These are phyloP conservation scores for Drosophila mayaguana DNA, from an alignment of 2,888 invertebrate genomes.

Conservation along the genomic window DNA sequence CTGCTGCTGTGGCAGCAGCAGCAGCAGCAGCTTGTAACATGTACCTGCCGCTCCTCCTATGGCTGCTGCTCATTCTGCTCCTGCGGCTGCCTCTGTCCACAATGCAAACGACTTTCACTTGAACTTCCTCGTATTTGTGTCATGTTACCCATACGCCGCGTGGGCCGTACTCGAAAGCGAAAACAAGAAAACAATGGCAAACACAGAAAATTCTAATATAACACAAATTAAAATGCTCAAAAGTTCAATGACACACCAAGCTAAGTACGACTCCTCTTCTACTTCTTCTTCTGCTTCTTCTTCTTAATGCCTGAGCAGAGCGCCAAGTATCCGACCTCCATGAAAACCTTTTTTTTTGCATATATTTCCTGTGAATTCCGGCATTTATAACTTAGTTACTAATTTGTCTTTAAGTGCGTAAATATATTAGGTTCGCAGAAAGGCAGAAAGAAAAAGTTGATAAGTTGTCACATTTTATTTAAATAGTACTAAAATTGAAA, in stretches of 20 bases:
- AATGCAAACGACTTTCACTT: conserved; percentile 72
- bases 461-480: no score
- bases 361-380: neutral
- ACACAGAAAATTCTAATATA: conserved; percentile 30
- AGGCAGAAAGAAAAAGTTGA: neutral
- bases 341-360: neutral
- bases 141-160: conserved; percentile 53
- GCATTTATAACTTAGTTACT: neutral
- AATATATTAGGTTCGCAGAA: neutral
- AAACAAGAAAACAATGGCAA: conserved; percentile 16
- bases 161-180: conserved; percentile 23
- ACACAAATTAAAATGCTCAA: conserved; percentile 27
- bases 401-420: neutral
- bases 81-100: conserved; percentile 53
- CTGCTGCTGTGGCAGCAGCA: neutral
- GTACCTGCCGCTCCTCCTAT: conserved; percentile 38
- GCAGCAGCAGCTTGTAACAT: conserved; percentile 48
- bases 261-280: no score
- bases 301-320: neutral
- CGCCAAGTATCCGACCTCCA: conserved; percentile 20
- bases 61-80: neutral
- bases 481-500: no score
- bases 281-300: neutral
- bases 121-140: conserved; percentile 48
- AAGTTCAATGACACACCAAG: conserved; percentile 19